Conservation (phyloP, 2,797 vertebrate genomes). For the Fringilla coelebs region DNA sequence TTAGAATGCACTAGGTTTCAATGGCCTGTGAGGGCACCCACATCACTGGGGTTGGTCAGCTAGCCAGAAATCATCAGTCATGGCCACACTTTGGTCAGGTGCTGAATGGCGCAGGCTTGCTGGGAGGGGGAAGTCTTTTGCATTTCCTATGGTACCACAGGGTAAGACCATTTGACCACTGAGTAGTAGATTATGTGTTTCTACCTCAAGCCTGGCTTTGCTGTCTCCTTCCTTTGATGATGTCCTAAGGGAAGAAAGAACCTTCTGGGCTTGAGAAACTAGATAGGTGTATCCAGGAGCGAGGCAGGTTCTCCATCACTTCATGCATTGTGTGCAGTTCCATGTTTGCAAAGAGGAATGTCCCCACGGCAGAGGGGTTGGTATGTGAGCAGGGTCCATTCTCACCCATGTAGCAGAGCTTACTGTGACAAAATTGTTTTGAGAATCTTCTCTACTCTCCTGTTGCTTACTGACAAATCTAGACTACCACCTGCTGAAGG, state of each 20-base stretch:
- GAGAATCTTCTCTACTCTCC: not conserved
- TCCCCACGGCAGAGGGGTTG: not conserved
- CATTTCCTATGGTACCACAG: not conserved
- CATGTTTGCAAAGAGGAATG: not conserved
- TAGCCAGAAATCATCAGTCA: not conserved
- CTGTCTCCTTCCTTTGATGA: not conserved
- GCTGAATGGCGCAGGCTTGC: not conserved
- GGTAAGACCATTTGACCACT: not conserved
- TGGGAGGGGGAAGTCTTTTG: not conserved
- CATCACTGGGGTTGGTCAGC: not conserved
- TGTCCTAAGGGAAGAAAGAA: not conserved
- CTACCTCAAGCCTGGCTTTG: not conserved
- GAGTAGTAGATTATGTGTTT: not conserved
- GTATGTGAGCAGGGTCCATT: not conserved
- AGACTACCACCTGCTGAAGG: not conserved
- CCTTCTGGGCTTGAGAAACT: not conserved
- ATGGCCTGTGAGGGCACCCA: not conserved
- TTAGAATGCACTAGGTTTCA: not conserved
- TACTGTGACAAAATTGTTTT: not conserved
- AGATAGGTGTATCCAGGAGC: not conserved
- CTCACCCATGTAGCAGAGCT: not conserved
- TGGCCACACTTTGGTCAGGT: accelerated
- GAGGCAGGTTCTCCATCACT: not conserved
- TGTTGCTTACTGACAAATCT: not conserved
- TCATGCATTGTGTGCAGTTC: accelerated